phyloP scores from a whole-genome alignment of 2,113 vertebrate genomes.

The Marcusenius ussheri region DNA sequence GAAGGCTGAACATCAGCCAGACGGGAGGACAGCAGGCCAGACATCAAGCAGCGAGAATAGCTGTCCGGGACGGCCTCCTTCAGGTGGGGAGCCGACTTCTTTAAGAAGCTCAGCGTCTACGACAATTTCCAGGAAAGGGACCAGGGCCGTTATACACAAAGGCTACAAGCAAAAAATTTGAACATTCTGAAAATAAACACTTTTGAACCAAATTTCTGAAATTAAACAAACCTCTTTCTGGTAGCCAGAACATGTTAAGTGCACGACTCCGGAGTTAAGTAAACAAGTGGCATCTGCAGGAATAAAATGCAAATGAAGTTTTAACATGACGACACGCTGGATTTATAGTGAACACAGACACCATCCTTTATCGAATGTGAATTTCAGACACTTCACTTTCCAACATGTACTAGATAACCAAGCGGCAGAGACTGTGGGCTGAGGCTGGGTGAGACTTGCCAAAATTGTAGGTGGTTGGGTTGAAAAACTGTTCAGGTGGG shows the following conservation, averaged over 20 bases:
- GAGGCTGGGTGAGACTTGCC: slow-evolving; percentile 57
- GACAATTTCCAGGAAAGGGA: slow-evolving; percentile 29
- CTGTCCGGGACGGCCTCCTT: slow-evolving; percentile 74
- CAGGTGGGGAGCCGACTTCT: slow-evolving; percentile 75
- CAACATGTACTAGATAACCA: not conserved
- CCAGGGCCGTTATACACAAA: not conserved
- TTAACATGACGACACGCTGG: not conserved
- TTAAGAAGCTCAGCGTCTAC: slow-evolving; percentile 85
- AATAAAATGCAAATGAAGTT: not conserved
- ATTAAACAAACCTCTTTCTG: slow-evolving; percentile 78
- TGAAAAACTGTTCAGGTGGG: slow-evolving; percentile 88
- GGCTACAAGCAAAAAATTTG: not conserved
- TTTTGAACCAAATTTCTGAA: not conserved
- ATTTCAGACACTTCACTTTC: not conserved
- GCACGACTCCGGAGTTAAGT: slow-evolving; percentile 79
- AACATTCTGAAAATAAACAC: not conserved
- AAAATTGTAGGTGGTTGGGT: slow-evolving; percentile 85
- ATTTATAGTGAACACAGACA: not conserved
- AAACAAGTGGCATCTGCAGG: slow-evolving; percentile 81
- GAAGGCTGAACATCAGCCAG: slow-evolving; percentile 74
- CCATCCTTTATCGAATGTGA: too few relatives aligned
- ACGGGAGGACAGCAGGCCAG: slow-evolving; percentile 82
- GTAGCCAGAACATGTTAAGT: slow-evolving; percentile 83
- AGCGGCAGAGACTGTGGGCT: not conserved
- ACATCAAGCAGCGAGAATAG: slow-evolving; percentile 83